Base-by-base conservation (phyloP, 2,797 vertebrate species). In the Gorsachius magnificus region DNA sequence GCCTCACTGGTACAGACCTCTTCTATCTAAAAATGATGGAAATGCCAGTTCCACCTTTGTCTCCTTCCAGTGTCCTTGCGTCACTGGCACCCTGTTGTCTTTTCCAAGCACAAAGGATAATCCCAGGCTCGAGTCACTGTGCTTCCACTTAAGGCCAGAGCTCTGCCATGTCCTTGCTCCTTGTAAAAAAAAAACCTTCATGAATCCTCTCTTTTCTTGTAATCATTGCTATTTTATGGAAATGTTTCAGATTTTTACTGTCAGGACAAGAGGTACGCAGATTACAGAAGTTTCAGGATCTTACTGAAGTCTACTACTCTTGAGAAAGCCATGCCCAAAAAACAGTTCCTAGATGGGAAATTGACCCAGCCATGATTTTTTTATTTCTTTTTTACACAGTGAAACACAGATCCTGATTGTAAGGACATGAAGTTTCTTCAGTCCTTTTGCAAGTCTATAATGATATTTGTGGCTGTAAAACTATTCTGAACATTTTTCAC, bases 1-100 rank as follows among this genome's bases (percentile, higher is more conserved):
- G 83, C 86, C 83, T 94, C 68, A 78, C 53, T 83, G 87, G 89
- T 89, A 95, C 89, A 94, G 89, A 84, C 61, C 63, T 94, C 84
- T 94, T 95, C 95, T 95, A 57, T 95, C 91, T 94, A 88, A 96
- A 97, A 97, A 91, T 51, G 93, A 93, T 91, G 83, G 88, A 97
- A 97, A 95, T 83, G 87, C 76, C 85, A 92, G 76, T 79, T 95
- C 85, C 83, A 90, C 90, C 93, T 97, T 97, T 94, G 89, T 97
- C 79, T 96, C 92, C 89, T 97, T 97, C 87, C 85, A 90, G 28
- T 35, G 93, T 28, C 92, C 94, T 97, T 87, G 96, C 60, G 58
- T 89, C 92, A 92, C 85, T 91, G 90, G 92, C 89, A 94, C 93
- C 69, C 74, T 11, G 4, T 46, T 90, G 77, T 96, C 85, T 72